These are phyloP conservation scores for Clarias platycephalus DNA, from an alignment of 2,797 vertebrate genomes.

Conservation along the genomic window DNA sequence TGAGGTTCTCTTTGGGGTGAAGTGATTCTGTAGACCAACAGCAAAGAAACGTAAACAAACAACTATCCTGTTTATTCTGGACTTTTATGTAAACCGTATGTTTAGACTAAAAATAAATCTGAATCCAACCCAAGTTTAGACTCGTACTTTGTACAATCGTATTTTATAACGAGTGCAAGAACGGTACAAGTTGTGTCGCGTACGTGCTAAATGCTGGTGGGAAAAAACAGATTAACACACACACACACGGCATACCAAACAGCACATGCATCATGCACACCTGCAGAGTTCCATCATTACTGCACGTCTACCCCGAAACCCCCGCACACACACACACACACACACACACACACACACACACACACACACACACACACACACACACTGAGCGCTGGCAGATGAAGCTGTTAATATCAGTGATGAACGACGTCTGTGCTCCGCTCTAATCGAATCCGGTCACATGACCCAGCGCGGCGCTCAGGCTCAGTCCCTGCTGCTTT, in stretches of 20 bases:
- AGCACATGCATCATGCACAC: not conserved
- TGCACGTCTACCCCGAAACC: not conserved
- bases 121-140: too few species aligned
- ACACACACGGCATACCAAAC: not conserved
- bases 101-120: too few species aligned
- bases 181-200: too few species aligned
- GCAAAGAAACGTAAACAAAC: too few species aligned
- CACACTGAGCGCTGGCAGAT: constrained; percentile 25
- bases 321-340: too few species aligned
- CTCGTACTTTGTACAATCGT: too few species aligned
- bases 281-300: not conserved
- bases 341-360: not conserved
- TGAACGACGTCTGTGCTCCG: constrained; percentile 55
- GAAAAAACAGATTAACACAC: not conserved
- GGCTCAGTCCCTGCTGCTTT: not conserved
- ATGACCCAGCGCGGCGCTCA: constrained; percentile 45
- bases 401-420: constrained; percentile 60
- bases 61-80: too few species aligned
- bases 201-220: not conserved
- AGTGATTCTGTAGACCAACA: too few species aligned
- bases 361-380: constrained; percentile 29
- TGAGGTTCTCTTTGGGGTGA: too few species aligned
- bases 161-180: too few species aligned
- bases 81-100: too few species aligned
- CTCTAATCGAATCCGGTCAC: constrained; percentile 59